Percentiles rank a stretch among this genome's conserved stretches.
Conservation (phyloP, 2,888 invertebrate genomes). For the Gymnocheta viridis region DNA sequence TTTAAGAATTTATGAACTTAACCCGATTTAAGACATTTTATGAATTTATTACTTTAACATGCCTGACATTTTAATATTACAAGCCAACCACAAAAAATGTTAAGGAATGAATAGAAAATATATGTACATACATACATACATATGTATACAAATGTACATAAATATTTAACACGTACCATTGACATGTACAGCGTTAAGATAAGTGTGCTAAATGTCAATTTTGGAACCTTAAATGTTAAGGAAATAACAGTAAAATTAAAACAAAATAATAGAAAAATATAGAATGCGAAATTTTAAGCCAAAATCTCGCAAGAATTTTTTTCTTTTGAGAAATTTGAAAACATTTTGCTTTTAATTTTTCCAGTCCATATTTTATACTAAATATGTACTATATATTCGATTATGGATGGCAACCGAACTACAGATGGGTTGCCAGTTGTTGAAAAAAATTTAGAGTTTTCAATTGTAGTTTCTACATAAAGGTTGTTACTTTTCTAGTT, state of each 20-base stretch:
- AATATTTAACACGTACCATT: conserved; percentile 30
- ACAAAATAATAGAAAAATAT: background rate
- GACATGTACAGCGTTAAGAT: conserved; percentile 24
- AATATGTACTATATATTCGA: too few species aligned
- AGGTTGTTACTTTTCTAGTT: too few species aligned
- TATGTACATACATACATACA: too few species aligned
- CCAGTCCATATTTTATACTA: too few species aligned
- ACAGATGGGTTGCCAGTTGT: too few species aligned
- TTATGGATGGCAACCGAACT: too few species aligned
- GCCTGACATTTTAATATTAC: conserved; percentile 64
- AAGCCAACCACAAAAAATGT: background rate
- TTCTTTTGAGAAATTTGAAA: background rate
- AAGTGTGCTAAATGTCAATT: conserved; percentile 43
- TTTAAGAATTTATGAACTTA: conserved; percentile 63
- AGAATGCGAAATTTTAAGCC: background rate
- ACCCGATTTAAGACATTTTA: conserved; percentile 64
- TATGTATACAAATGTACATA: too few species aligned
- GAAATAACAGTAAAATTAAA: background rate
- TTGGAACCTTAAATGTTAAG: conserved; percentile 33
- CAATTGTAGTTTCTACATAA: too few species aligned
- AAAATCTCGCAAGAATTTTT: background rate
- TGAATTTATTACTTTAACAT: conserved; percentile 60
- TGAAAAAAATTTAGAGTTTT: too few species aligned
- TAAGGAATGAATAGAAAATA: background rate
- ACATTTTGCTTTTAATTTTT: background rate